These are phyloP conservation scores for Gymnorhina tibicen DNA, from an alignment of 2,113 vertebrate genomes.

Conservation along the genomic window DNA sequence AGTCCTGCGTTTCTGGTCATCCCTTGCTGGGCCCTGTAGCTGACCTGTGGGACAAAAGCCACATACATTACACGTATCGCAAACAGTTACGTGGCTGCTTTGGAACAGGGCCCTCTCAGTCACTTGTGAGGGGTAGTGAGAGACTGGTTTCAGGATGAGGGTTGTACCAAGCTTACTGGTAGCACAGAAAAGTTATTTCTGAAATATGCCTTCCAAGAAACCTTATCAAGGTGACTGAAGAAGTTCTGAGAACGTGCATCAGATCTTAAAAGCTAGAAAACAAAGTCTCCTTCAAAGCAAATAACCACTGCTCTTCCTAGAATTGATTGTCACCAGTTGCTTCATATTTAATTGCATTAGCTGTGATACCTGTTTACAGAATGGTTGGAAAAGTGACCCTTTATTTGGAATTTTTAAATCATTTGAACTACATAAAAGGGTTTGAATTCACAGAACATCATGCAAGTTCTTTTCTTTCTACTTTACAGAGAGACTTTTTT, in stretches of 20 bases:
- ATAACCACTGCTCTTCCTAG: neutral
- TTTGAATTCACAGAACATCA: neutral
- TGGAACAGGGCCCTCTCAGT: neutral
- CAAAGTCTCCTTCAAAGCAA: neutral
- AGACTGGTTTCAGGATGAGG: neutral
- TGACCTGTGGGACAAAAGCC: slow-evolving; percentile 56
- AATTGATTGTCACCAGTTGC: neutral
- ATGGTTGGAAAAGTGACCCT: neutral
- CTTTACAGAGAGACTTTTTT: neutral
- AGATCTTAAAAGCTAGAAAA: neutral
- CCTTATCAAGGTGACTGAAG: neutral
- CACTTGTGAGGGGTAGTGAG: neutral
- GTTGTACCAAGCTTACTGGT: neutral
- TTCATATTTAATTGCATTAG: neutral
- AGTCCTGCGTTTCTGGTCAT: slow-evolving; percentile 64
- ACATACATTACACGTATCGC: neutral
- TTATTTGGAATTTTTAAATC: neutral
- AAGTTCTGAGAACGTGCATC: rapidly evolving
- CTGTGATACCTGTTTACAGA: neutral
- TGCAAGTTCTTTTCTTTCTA: neutral
- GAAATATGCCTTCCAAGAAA: neutral
- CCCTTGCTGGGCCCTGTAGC: slow-evolving; percentile 75
- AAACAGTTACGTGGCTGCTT: neutral
- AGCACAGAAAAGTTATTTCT: neutral
- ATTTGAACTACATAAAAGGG: neutral